Evolutionary conservation across 2,888 invertebrate genomes (phyloP).

Genomic region (Phrixothrix hirtus): DNA sequence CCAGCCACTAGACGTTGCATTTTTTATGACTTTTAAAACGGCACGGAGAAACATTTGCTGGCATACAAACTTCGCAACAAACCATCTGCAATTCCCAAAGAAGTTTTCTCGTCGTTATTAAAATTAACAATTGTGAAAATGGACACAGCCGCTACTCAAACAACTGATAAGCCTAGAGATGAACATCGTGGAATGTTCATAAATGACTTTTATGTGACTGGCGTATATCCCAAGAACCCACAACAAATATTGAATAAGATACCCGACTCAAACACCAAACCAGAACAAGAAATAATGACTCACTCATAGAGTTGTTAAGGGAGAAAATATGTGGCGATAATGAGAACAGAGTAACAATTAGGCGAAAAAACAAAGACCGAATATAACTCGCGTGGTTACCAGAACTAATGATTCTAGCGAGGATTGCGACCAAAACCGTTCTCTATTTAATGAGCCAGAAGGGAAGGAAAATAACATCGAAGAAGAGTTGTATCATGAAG

Average conservation of each 20-base stretch:
- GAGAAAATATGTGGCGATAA: constrained; percentile 1
- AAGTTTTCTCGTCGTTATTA: background rate
- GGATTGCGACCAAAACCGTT: no score
- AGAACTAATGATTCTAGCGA: background rate
- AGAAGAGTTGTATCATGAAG: background rate
- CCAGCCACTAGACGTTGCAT: constrained; percentile 1
- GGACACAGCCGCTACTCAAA: background rate
- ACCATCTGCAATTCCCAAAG: constrained; percentile 1
- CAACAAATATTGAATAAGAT: constrained; percentile 2
- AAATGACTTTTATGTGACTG: no score
- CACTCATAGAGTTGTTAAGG: background rate
- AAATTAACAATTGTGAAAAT: constrained; percentile 4
- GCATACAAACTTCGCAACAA: background rate
- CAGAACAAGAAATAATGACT: constrained; percentile 1
- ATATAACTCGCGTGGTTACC: background rate
- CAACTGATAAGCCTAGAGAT: constrained; percentile 4
- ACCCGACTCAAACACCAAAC: background rate
- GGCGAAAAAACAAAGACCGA: constrained; percentile 6
- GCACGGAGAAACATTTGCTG: background rate
- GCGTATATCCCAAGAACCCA: no score
- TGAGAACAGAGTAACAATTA: background rate
- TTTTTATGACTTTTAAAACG: constrained; percentile 1
- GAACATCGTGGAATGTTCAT: background rate
- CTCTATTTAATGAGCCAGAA: no score
- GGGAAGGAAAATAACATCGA: background rate